A percentile compares a stretch with the other conserved stretches of the same genome.
These are phyloP conservation scores for Sternotherus odoratus DNA, from an alignment of 2,797 vertebrate species.

Conservation along the genomic window DNA sequence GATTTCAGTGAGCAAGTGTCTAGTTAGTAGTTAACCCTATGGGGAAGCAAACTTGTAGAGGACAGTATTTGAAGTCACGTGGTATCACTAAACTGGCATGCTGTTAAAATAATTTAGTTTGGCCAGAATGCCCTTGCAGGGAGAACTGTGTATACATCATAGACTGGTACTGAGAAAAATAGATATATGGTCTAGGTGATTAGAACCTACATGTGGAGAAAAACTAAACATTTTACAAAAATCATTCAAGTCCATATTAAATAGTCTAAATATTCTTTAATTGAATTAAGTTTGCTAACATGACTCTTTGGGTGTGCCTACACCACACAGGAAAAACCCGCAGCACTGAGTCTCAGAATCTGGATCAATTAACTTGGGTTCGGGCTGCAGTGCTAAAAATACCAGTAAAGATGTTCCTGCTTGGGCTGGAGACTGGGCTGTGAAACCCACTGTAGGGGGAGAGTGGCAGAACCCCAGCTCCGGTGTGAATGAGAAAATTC, in stretches of 20 bases:
- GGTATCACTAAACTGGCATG: conserved; percentile 39
- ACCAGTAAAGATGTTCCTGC: neutral
- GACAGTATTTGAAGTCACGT: conserved; percentile 41
- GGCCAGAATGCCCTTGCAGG: conserved; percentile 57
- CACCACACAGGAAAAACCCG: neutral
- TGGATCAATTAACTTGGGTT: neutral
- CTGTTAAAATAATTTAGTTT: conserved; percentile 52
- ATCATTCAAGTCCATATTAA: neutral
- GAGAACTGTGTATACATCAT: conserved; percentile 47
- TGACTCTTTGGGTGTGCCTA: neutral
- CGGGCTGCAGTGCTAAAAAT: neutral
- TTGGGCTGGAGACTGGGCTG: neutral
- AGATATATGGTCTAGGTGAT: conserved; percentile 47
- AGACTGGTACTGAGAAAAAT: neutral
- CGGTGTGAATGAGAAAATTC: neutral
- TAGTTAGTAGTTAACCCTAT: conserved; percentile 15
- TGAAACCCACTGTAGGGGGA: neutral
- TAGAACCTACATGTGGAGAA: conserved; percentile 26
- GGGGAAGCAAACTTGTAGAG: conserved; percentile 36
- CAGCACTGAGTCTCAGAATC: neutral
- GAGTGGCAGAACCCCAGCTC: neutral
- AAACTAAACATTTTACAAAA: conserved; percentile 10
- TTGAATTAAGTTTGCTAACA: conserved; percentile 10
- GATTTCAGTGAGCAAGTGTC: neutral
- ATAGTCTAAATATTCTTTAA: neutral